Conservation (phyloP, 1,140 invertebrate species). For the Piezodorus guildinii region DNA sequence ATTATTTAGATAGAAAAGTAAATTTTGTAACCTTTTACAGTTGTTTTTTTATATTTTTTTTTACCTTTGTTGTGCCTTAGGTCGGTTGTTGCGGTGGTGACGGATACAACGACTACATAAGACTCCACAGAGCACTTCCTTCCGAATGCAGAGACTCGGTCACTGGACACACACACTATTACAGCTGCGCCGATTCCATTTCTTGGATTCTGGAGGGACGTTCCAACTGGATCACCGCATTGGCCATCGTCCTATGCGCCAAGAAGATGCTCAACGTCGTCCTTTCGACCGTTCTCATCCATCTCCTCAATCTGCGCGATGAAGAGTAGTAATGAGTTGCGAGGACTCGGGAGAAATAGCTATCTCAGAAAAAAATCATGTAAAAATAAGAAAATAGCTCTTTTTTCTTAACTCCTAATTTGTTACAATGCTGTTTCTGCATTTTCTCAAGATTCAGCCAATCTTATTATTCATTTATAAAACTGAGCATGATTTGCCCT, state of each 20-base stretch:
- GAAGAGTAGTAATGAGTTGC: too few species aligned
- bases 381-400: too few species aligned
- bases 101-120: constrained; percentile 66
- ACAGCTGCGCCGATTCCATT: constrained; percentile 73
- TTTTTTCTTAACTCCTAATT: too few species aligned
- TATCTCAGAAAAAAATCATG: too few species aligned
- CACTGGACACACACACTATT: constrained; percentile 75
- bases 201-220: constrained; percentile 73
- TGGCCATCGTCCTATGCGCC: constrained; percentile 53
- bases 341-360: too few species aligned
- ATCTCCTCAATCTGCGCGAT: not conserved
- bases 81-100: constrained; percentile 76
- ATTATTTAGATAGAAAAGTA: too few species aligned
- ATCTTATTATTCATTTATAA: too few species aligned
- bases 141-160: constrained; percentile 71
- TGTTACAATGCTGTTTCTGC: too few species aligned
- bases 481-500: too few species aligned
- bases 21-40: too few species aligned
- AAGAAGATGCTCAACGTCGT: constrained; percentile 20
- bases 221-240: constrained; percentile 68
- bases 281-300: constrained; percentile 15
- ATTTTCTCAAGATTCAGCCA: too few species aligned
- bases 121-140: constrained; percentile 60
- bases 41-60: too few species aligned
- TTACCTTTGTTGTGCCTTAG: constrained; percentile 37